Conservation (phyloP, 2,888 invertebrate genomes). For the Hirtodrosophila trivittata region DNA sequence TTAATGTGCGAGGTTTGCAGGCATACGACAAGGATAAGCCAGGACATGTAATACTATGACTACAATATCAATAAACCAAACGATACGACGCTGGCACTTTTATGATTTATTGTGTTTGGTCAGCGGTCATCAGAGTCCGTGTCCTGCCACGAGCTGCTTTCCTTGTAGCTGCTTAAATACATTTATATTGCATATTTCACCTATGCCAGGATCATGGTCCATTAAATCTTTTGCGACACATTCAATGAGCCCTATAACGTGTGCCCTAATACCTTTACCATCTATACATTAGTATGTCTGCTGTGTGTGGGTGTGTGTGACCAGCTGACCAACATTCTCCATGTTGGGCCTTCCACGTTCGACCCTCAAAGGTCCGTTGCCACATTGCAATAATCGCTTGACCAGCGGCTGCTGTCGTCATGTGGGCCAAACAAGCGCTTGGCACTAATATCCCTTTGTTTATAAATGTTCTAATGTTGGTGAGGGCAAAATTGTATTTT, state of each 20-base stretch:
- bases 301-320: slow-evolving; percentile 6
- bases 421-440: slow-evolving; percentile 55
- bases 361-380: not conserved
- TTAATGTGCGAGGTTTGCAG: slow-evolving; percentile 51
- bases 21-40: slow-evolving; percentile 45
- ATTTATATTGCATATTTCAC: slow-evolving; percentile 67
- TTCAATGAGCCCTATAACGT: slow-evolving; percentile 78
- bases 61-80: slow-evolving; percentile 77
- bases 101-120: slow-evolving; percentile 72
- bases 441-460: slow-evolving; percentile 77
- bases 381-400: slow-evolving; percentile 43
- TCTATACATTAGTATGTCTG: slow-evolving; percentile 10
- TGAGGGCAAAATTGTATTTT: slow-evolving; percentile 66
- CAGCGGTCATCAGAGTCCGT: slow-evolving; percentile 40
- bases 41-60: slow-evolving; percentile 61
- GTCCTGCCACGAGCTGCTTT: slow-evolving; percentile 9
- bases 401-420: slow-evolving; percentile 47
- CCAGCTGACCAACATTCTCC: slow-evolving; percentile 17
- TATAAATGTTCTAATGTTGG: slow-evolving; percentile 80
- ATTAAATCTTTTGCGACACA: slow-evolving; percentile 80
- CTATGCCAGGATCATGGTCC: slow-evolving; percentile 68
- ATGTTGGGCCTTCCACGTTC: not conserved
- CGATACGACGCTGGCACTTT: slow-evolving; percentile 42
- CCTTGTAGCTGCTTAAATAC: slow-evolving; percentile 42
- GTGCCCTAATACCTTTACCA: slow-evolving; percentile 69